Evolutionary conservation across 2,113 vertebrate species (phyloP).

Genomic region (Cygnus atratus): DNA sequence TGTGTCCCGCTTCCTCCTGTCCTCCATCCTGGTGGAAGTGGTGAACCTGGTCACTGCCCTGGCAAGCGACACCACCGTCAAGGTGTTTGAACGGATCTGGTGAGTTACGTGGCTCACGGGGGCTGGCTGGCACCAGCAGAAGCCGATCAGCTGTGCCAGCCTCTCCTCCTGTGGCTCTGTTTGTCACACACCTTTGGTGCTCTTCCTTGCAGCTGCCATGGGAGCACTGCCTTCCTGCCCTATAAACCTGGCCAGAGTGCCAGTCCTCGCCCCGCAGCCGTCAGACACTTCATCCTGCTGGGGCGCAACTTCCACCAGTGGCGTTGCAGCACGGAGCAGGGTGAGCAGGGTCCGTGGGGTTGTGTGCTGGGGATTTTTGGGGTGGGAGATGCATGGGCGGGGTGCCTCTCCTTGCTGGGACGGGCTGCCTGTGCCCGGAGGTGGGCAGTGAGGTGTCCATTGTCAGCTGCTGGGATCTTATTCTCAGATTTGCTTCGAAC

Average conservation of each 20-base stretch:
- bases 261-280: conserved; percentile 73
- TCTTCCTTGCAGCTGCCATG: conserved; percentile 73
- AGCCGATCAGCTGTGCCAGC: background rate
- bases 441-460: background rate
- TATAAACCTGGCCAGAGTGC: conserved; percentile 74
- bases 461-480: background rate
- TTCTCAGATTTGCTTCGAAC: background rate
- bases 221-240: conserved; percentile 77
- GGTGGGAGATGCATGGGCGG: background rate
- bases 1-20: conserved; percentile 91
- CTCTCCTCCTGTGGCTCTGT: background rate
- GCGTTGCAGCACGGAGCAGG: conserved; percentile 91
- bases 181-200: background rate
- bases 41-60: conserved; percentile 86
- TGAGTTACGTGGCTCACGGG: background rate
- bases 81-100: conserved; percentile 89
- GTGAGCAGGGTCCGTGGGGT: conserved; percentile 56
- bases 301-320: conserved; percentile 97
- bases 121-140: background rate
- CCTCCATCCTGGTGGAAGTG: conserved; percentile 89
- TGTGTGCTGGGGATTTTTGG: background rate
- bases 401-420: background rate
- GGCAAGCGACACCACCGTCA: conserved; percentile 89
- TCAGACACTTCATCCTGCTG: conserved; percentile 87
- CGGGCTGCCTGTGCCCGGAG: background rate